phyloP scores from a whole-genome alignment of 35 echinoderm and acorn worm species.

The Apostichopus parvimensis region DNA sequence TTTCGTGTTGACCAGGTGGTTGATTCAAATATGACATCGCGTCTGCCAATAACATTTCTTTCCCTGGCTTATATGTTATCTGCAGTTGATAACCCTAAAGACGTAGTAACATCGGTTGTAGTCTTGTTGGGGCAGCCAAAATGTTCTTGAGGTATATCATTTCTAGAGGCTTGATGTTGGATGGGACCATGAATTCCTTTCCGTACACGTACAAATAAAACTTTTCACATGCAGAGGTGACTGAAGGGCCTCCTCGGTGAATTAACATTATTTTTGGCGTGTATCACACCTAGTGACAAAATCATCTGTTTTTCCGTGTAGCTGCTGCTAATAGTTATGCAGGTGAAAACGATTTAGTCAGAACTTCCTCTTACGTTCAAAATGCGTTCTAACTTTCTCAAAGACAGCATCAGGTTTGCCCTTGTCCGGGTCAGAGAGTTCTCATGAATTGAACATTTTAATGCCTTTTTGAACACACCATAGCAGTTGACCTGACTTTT shows the following conservation, averaged over 20 bases:
- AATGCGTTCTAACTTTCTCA: background rate
- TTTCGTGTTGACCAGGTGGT: background rate
- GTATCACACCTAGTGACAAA: background rate
- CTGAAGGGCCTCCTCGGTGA: background rate
- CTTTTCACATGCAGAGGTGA: no score
- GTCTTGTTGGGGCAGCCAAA: background rate
- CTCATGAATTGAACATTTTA: background rate
- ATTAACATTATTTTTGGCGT: background rate
- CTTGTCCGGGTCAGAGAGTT: background rate
- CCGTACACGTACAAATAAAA: background rate
- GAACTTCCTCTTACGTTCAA: background rate
- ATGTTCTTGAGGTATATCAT: background rate
- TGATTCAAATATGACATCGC: slow-evolving; percentile 37
- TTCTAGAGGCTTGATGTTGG: slow-evolving; percentile 16
- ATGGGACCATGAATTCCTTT: slow-evolving; percentile 35
- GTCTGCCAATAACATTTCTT: slow-evolving; percentile 54
- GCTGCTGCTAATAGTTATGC: background rate
- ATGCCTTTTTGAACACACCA: background rate
- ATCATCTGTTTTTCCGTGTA: background rate
- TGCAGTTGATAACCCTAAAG: slow-evolving; percentile 55
- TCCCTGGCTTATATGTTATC: slow-evolving; percentile 58
- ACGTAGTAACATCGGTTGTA: slow-evolving; percentile 46
- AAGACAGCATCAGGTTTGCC: background rate
- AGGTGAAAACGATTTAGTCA: background rate
- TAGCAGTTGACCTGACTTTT: background rate